A percentile compares a stretch with the other conserved stretches of the same genome.
Evolutionary conservation across 2,888 invertebrate genomes (phyloP).

Genomic region (Drosophila incognita): DNA sequence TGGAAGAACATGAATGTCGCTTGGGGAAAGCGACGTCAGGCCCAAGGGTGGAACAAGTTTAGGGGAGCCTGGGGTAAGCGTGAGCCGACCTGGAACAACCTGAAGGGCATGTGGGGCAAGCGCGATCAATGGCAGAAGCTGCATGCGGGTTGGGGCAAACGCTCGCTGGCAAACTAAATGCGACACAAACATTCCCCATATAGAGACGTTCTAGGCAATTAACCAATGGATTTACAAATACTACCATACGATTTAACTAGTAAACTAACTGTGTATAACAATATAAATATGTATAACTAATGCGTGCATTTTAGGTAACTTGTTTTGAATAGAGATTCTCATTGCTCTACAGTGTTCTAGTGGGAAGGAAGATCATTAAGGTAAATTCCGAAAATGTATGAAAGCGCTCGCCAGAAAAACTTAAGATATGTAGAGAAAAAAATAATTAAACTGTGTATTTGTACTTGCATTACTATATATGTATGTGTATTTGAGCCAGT

Average conservation of each 20-base stretch:
- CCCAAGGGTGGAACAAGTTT: slow-evolving; percentile 86
- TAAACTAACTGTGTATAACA: slow-evolving; percentile 43
- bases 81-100: slow-evolving; percentile 91
- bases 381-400: slow-evolving; percentile 79
- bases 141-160: slow-evolving; percentile 85
- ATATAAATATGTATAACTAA: slow-evolving; percentile 21
- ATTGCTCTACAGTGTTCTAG: slow-evolving; percentile 28
- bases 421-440: slow-evolving; percentile 11
- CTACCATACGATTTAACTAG: slow-evolving; percentile 34
- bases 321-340: slow-evolving; percentile 37
- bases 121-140: slow-evolving; percentile 86
- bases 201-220: slow-evolving; percentile 33
- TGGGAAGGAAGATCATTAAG: slow-evolving; percentile 8
- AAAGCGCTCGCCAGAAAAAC: slow-evolving; percentile 71
- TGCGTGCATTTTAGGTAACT: slow-evolving; percentile 40
- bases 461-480: slow-evolving; percentile 22
- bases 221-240: slow-evolving; percentile 34
- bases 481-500: slow-evolving; percentile 37
- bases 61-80: slow-evolving; percentile 91
- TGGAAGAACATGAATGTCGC: slow-evolving; percentile 90
- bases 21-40: slow-evolving; percentile 90
- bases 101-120: slow-evolving; percentile 93
- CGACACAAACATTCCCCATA: neutral
- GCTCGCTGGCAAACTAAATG: slow-evolving; percentile 67
- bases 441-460: slow-evolving; percentile 15